Conservation (phyloP, 2,113 vertebrate species). For the Lasiurus cinereus region DNA sequence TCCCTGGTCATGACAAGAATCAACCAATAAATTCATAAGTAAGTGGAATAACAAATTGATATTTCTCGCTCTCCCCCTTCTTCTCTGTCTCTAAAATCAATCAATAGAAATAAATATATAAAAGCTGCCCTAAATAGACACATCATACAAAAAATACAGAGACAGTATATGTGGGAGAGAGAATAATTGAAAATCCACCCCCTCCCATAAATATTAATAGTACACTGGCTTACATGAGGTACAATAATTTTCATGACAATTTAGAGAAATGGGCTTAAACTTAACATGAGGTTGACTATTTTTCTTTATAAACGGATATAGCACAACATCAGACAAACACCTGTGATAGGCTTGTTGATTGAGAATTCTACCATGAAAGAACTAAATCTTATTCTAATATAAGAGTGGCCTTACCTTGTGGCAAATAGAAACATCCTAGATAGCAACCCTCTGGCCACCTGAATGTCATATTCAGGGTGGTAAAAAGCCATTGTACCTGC, state of each 20-base stretch:
- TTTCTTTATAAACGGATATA: neutral
- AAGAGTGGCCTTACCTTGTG: slow-evolving; percentile 83
- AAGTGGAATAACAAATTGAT: neutral
- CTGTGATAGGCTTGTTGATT: neutral
- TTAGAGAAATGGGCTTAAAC: neutral
- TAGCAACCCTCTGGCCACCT: slow-evolving; percentile 86
- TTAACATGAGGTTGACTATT: neutral
- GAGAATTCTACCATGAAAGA: neutral
- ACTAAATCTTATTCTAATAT: neutral
- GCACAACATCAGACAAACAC: neutral
- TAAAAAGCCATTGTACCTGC: slow-evolving; percentile 83
- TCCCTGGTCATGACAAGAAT: neutral
- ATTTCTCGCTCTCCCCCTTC: neutral
- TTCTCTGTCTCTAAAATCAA: neutral
- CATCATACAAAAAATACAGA: neutral
- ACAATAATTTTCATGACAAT: neutral
- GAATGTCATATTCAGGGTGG: slow-evolving; percentile 82
- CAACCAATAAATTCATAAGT: neutral
- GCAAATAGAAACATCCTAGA: slow-evolving; percentile 88
- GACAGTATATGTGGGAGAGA: neutral
- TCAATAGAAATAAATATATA: neutral
- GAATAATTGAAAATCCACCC: neutral
- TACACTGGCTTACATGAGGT: neutral
- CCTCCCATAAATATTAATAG: neutral
- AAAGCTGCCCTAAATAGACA: neutral